Evolutionary conservation across 2,888 invertebrate species (phyloP), one percentile per base, ranked within the genome.

Genomic region (Reticulitermes lucifugus): DNA sequence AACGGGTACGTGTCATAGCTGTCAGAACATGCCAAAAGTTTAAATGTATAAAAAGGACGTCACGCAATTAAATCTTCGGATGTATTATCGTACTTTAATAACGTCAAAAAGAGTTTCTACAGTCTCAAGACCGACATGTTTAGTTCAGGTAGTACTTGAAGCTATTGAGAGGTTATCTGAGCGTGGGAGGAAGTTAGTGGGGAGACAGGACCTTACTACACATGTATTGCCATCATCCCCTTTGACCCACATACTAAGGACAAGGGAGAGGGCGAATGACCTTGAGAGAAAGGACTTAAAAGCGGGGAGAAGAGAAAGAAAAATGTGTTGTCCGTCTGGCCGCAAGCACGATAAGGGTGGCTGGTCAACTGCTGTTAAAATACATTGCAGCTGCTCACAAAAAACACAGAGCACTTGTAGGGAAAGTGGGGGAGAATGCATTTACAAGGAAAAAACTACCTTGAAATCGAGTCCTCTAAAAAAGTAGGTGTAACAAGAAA

Each of bases 171-270:
- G 77, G 46, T 46, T 46, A 77, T 77, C 77, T 77, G 77, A 77
- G 77, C 77, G 77, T 77, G 77, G 77, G 77, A 77, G 77, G 77
- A 77, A 77, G 77, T 77, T 43, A 43, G 46, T n/a, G 46, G n/a
- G n/a, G 9, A 77, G 46, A 73, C 10, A 73, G 35, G 29, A 46
- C 77, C 51, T 1, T 12, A 29, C 41, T 41, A 73, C 73, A 14
- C 41, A 73, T 73, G 73, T 81, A 65, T 43, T 70, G 70, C 14
- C 81, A 81, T 43, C 70, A 81, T 81, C 81, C 81, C 81, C 81
- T 81, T 81, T 81, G 81, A 81, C 81, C 81, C 81, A 81, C 81
- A 81, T 81, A 51, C 29, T 65, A 46, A 70, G 81, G 81, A 70
- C 70, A 70, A 65, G 81, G 81, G 70, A 65, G 81, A 65, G 70